phyloP scores from a whole-genome alignment of 1,140 invertebrate species.

The Drosophila funebris region DNA sequence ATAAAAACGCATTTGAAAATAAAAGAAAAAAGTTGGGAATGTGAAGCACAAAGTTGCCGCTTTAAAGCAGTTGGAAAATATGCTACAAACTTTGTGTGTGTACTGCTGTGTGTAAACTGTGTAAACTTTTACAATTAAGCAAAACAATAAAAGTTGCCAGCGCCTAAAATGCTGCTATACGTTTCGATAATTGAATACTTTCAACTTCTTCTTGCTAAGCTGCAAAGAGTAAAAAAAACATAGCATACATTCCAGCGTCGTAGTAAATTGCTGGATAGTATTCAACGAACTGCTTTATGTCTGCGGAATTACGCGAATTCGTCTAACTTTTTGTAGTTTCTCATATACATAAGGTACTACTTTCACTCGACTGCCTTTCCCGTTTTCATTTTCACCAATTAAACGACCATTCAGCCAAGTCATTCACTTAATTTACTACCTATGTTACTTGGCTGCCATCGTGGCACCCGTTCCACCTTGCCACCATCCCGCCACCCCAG shows the following conservation, averaged over 20 bases:
- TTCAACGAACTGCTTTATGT: not conserved
- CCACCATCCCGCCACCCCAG: not conserved
- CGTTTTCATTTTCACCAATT: constrained; percentile 32
- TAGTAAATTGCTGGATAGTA: constrained; percentile 50
- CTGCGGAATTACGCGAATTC: not conserved
- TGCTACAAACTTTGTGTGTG: constrained; percentile 12
- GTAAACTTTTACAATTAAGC: constrained; percentile 77
- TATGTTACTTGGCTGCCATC: constrained; percentile 14
- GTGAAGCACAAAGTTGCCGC: constrained; percentile 49
- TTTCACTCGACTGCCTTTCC: constrained; percentile 46
- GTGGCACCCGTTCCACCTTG: not conserved
- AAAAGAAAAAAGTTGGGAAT: constrained; percentile 48
- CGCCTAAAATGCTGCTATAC: constrained; percentile 63
- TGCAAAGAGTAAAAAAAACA: constrained; percentile 46
- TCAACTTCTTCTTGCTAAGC: constrained; percentile 29
- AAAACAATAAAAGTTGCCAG: constrained; percentile 56
- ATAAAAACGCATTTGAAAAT: constrained; percentile 23
- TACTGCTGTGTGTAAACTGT: too few species aligned
- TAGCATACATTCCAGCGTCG: constrained; percentile 46
- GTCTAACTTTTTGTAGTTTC: constrained; percentile 10
- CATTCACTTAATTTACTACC: constrained; percentile 77
- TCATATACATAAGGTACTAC: constrained; percentile 29
- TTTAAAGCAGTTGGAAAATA: constrained; percentile 33
- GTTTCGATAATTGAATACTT: constrained; percentile 79
- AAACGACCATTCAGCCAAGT: constrained; percentile 45